A percentile compares a stretch with the other conserved stretches of the same genome.
phyloP scores from a whole-genome alignment of 2,113 vertebrate genomes.

The Nothoprocta pentlandii region DNA sequence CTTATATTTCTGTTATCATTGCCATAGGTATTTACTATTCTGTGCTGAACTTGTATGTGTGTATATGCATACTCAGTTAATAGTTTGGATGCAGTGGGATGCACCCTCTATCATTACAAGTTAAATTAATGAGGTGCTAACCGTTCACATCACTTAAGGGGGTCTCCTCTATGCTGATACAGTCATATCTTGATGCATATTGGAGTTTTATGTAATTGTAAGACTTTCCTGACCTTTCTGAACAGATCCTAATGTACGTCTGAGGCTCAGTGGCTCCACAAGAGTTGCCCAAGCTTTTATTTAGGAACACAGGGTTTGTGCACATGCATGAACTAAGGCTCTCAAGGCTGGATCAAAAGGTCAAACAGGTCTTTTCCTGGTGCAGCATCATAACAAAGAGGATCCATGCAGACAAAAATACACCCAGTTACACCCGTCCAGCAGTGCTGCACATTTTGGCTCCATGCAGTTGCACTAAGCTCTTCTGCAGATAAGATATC shows the following conservation, averaged over 20 bases:
- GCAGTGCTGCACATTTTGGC: not conserved
- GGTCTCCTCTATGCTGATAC: not conserved
- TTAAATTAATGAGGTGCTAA: not conserved
- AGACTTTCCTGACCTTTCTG: not conserved
- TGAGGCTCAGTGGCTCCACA: not conserved
- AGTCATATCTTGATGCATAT: not conserved
- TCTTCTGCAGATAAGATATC: not conserved
- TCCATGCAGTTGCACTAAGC: not conserved
- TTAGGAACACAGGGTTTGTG: not conserved
- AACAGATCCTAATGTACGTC: not conserved
- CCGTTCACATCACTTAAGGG: not conserved
- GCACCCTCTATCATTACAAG: not conserved
- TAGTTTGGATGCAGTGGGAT: not conserved
- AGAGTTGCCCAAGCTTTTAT: not conserved
- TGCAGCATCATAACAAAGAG: not conserved
- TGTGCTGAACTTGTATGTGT: not conserved
- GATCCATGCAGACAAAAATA: not conserved
- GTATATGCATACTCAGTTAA: not conserved
- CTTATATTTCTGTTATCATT: not conserved
- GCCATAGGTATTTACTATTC: not conserved
- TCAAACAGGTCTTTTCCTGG: not conserved
- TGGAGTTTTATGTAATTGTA: not conserved
- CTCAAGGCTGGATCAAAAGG: not conserved
- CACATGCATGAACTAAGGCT: not conserved
- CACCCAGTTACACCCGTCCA: not conserved